Conservation (phyloP, 2,888 invertebrate genomes). For the Arrhopalites spinosus region DNA sequence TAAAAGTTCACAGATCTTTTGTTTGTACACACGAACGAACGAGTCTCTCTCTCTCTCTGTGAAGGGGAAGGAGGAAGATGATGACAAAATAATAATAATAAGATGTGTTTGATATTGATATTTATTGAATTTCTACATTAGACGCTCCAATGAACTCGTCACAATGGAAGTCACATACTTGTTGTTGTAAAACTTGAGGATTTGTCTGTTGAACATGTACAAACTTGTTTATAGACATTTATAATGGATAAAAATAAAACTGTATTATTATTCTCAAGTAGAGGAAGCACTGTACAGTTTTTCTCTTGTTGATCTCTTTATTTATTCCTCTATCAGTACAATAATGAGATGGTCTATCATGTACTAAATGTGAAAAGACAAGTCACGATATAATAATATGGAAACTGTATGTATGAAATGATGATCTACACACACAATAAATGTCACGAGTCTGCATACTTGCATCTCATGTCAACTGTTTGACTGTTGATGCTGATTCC, state of each 20-base stretch:
- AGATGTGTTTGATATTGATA: not conserved
- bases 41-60: too few species aligned
- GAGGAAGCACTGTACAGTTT: slow-evolving; percentile 9
- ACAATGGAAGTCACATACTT: slow-evolving; percentile 19
- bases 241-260: too few species aligned
- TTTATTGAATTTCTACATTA: not conserved
- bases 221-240: too few species aligned
- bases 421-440: slow-evolving; percentile 42
- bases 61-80: too few species aligned
- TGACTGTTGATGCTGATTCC: too few species aligned
- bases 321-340: not conserved
- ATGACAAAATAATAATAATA: slow-evolving; percentile 26
- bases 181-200: not conserved
- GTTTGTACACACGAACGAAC: too few species aligned
- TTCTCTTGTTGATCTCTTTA: not conserved
- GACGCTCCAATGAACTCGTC: not conserved
- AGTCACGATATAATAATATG: slow-evolving; percentile 17
- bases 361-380: slow-evolving; percentile 5
- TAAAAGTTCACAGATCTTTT: too few species aligned
- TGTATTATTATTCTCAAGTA: too few species aligned
- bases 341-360: not conserved
- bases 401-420: slow-evolving; percentile 19
- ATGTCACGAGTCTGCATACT: slow-evolving; percentile 46
- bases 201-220: too few species aligned
- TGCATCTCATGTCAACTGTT: slow-evolving; percentile 34